Evolutionary conservation across 23 tunicate genomes (phyloP).

Genomic region (Ciona savignyi): DNA sequence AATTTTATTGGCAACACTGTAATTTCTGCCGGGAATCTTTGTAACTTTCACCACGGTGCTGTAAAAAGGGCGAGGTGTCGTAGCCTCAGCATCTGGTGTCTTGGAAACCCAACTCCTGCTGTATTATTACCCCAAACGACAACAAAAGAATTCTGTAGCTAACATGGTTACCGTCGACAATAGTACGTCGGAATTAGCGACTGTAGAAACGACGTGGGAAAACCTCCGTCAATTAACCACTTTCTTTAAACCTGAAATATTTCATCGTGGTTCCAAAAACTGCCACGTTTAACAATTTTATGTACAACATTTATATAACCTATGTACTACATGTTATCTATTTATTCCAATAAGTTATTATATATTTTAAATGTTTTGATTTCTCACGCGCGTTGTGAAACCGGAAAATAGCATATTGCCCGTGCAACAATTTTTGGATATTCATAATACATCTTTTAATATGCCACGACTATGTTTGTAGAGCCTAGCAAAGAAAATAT

Average conservation of each 20-base stretch:
- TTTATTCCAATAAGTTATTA: too few species aligned
- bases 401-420: too few species aligned
- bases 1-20: slow-evolving; percentile 2
- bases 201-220: not conserved
- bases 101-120: not conserved
- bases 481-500: too few species aligned
- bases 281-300: too few species aligned
- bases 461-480: not conserved
- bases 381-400: too few species aligned
- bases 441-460: too few species aligned
- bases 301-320: too few species aligned
- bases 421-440: too few species aligned
- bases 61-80: not conserved
- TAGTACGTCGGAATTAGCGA: not conserved
- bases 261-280: too few species aligned
- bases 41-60: not conserved
- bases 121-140: not conserved
- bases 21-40: too few species aligned
- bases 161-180: not conserved
- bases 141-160: not conserved
- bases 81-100: not conserved
- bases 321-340: too few species aligned
- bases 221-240: not conserved
- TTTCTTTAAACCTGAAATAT: not conserved
- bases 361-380: too few species aligned